Percentiles rank a stretch among this genome's conserved stretches.
Conservation (phyloP, 2,888 invertebrate species). For the Hypomecis punctinalis region DNA sequence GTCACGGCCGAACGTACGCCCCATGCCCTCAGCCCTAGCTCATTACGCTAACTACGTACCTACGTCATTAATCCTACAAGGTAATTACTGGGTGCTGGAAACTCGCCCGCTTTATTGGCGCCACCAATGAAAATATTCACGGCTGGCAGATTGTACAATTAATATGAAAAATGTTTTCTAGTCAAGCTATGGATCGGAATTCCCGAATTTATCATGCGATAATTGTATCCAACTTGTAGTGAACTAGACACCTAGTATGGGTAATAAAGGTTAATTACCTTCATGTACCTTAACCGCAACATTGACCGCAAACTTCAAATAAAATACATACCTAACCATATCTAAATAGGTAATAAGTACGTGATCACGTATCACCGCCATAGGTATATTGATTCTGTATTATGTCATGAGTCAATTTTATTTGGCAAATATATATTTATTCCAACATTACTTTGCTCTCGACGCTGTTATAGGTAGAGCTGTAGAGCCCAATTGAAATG, state of each 20-base stretch:
- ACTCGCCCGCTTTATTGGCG: constrained; percentile 35
- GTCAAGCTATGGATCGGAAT: background rate
- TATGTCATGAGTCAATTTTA: constrained; percentile 47
- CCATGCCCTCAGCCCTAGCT: constrained; percentile 50
- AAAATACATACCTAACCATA: background rate
- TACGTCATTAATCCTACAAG: constrained; percentile 43
- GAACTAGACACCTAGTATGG: constrained; percentile 10
- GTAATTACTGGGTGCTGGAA: constrained; percentile 35
- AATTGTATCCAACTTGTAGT: constrained; percentile 10
- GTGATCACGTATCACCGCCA: background rate
- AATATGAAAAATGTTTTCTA: no score
- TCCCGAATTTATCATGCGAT: background rate
- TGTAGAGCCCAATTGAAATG: constrained; percentile 54
- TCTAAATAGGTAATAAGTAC: background rate
- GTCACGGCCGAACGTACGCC: constrained; percentile 58
- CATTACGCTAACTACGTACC: constrained; percentile 45
- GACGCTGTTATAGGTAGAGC: background rate
- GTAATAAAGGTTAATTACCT: constrained; percentile 24
- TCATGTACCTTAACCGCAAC: constrained; percentile 22
- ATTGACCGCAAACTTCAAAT: constrained; percentile 24
- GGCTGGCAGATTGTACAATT: background rate
- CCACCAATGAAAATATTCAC: constrained; percentile 30
- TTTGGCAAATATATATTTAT: constrained; percentile 54
- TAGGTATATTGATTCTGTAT: constrained; percentile 12
- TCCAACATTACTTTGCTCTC: no score